phyloP scores from a whole-genome alignment of 2,888 invertebrate genomes.

The Diarsia dahlii region DNA sequence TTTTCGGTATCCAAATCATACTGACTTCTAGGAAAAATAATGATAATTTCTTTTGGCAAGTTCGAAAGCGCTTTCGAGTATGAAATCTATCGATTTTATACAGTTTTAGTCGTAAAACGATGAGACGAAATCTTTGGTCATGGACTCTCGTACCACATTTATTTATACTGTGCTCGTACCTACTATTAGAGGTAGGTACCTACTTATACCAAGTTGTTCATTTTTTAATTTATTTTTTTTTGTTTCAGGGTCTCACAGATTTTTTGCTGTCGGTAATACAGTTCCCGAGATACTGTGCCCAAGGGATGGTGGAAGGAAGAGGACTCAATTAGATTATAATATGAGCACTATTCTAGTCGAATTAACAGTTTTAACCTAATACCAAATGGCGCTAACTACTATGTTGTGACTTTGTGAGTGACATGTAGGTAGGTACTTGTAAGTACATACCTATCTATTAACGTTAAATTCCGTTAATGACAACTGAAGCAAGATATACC shows the following conservation, averaged over 20 bases:
- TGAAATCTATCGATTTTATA: background rate
- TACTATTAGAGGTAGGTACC: background rate
- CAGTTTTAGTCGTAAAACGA: background rate
- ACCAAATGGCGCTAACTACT: background rate
- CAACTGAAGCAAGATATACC: background rate
- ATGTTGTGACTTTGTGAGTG: slow-evolving; percentile 1
- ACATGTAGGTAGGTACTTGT: background rate
- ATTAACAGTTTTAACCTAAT: slow-evolving; percentile 31
- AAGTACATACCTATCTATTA: background rate
- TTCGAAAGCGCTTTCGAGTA: no score
- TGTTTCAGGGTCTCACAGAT: slow-evolving; percentile 92
- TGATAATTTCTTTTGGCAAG: no score
- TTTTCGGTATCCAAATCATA: no score
- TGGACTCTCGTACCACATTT: background rate
- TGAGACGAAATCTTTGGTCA: background rate
- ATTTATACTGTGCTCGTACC: no score
- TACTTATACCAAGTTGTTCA: background rate
- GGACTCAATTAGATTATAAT: slow-evolving; percentile 77
- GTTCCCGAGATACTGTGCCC: slow-evolving; percentile 93
- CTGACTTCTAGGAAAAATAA: no score
- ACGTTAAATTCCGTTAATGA: background rate
- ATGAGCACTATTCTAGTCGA: slow-evolving; percentile 62
- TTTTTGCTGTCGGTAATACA: slow-evolving; percentile 92
- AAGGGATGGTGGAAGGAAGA: slow-evolving; percentile 92
- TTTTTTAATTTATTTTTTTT: slow-evolving; percentile 12